Percentiles rank a stretch among this genome's conserved stretches.
These are phyloP conservation scores for Hemicrepidius hirtus DNA, from an alignment of 2,888 invertebrate species.

Conservation along the genomic window DNA sequence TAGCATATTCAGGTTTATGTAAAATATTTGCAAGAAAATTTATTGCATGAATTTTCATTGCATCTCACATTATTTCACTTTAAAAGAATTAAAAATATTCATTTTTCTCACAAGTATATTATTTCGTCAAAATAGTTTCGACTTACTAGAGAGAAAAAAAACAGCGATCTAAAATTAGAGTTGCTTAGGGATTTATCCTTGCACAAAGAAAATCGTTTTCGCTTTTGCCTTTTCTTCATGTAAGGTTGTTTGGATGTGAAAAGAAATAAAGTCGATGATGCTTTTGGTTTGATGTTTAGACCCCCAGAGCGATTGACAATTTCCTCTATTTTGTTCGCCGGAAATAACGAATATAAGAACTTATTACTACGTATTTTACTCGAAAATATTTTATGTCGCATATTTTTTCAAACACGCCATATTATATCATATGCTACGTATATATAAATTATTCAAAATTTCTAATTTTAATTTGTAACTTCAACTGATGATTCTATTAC, in stretches of 20 bases:
- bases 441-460: too few relatives aligned
- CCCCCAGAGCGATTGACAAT: constrained; percentile 27
- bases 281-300: constrained; percentile 30
- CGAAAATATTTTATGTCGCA: neutral
- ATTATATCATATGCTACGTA: too few relatives aligned
- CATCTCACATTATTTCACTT: too few relatives aligned
- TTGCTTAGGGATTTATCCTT: neutral
- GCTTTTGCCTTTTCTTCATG: neutral
- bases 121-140: neutral
- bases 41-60: too few relatives aligned
- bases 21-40: too few relatives aligned
- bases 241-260: constrained; percentile 25
- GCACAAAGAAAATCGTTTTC: constrained; percentile 22
- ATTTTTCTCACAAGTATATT: neutral
- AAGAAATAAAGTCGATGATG: constrained; percentile 31
- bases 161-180: constrained; percentile 14
- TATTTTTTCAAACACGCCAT: neutral
- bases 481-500: too few relatives aligned
- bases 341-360: constrained; percentile 27
- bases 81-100: too few relatives aligned
- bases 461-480: too few relatives aligned
- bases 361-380: constrained; percentile 12
- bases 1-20: too few relatives aligned
- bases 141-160: neutral
- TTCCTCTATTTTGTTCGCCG: constrained; percentile 34